A percentile compares a stretch with the other conserved stretches of the same genome.
Conservation (phyloP, 2,113 vertebrate genomes). For the Taurulus bubalis region DNA sequence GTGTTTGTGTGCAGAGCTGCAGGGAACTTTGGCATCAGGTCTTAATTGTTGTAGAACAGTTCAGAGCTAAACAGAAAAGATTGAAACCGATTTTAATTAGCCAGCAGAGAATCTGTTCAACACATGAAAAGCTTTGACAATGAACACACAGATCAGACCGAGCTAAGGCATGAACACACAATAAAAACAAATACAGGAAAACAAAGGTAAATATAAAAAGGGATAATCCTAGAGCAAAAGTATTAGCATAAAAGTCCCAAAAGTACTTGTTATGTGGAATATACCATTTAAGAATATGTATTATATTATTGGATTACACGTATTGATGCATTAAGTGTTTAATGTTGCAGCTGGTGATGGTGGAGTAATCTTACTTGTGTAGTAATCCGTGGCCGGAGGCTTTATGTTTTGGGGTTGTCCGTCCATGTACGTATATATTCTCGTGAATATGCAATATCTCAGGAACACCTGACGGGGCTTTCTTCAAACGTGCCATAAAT, state of each 20-base stretch:
- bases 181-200: neutral
- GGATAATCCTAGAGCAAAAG: neutral
- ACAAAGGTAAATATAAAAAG: neutral
- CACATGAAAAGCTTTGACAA: constrained; percentile 39
- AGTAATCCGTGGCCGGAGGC: too few species aligned
- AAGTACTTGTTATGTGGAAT: neutral
- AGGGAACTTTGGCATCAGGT: neutral
- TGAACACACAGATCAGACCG: constrained; percentile 25
- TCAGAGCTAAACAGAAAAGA: constrained; percentile 17
- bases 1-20: neutral
- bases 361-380: too few species aligned
- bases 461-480: too few species aligned
- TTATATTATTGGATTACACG: too few species aligned
- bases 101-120: constrained; percentile 12
- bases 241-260: neutral
- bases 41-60: neutral
- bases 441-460: too few species aligned
- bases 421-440: too few species aligned
- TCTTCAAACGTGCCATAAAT: too few species aligned
- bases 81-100: constrained; percentile 32
- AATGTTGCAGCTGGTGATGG: too few species aligned
- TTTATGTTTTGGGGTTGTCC: too few species aligned
- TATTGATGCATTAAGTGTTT: too few species aligned
- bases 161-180: neutral
- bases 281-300: too few species aligned